These are phyloP conservation scores for Cinclus mexicanus DNA, from an alignment of 2,113 vertebrate species.

Conservation along the genomic window DNA sequence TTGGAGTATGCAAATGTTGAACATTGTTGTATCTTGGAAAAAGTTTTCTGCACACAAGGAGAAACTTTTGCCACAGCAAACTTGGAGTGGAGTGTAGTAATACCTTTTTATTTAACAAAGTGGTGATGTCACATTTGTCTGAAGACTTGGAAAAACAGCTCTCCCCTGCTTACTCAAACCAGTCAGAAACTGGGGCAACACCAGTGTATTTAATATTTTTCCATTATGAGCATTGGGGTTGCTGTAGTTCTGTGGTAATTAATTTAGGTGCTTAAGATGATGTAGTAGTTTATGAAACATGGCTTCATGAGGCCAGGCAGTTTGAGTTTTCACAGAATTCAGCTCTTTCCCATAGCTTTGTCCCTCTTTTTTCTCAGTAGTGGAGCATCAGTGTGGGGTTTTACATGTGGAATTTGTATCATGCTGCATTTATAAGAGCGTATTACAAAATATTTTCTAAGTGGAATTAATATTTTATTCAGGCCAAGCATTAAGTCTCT, in stretches of 20 bases:
- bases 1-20: background rate
- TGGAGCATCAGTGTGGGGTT: background rate
- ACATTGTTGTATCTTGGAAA: background rate
- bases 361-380: background rate
- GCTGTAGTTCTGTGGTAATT: background rate
- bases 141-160: background rate
- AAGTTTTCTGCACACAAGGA: background rate
- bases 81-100: background rate
- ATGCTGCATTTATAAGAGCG: background rate
- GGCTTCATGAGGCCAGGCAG: background rate
- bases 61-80: background rate
- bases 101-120: background rate
- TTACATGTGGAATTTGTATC: background rate
- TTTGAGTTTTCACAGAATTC: background rate
- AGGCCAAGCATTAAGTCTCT: background rate
- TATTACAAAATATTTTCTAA: background rate
- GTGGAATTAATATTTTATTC: constrained; percentile 14
- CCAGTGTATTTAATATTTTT: background rate
- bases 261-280: background rate
- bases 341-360: background rate
- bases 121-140: background rate
- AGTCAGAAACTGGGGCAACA: background rate
- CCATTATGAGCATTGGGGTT: background rate
- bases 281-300: background rate
- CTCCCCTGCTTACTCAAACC: background rate